These are phyloP conservation scores for Drosophila seguyi DNA, from an alignment of 1,140 invertebrate species.

Conservation along the genomic window DNA sequence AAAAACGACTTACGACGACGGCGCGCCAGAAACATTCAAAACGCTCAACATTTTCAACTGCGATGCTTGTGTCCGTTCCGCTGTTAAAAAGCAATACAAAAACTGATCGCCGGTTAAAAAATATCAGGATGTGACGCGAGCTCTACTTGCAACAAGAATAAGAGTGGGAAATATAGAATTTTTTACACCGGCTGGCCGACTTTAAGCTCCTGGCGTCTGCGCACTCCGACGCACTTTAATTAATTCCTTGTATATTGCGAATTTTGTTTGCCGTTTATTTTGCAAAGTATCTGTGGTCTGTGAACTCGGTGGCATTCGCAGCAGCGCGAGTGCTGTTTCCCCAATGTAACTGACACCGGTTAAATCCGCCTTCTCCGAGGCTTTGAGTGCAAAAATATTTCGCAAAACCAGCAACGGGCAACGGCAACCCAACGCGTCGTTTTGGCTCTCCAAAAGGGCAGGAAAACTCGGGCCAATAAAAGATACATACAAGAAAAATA, in stretches of 20 bases:
- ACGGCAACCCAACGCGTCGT: conserved; percentile 34
- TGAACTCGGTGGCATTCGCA: conserved; percentile 6
- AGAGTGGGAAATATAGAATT: neutral
- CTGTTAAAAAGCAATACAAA: neutral
- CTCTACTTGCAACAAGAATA: neutral
- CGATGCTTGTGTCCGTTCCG: neutral
- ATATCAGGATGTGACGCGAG: neutral
- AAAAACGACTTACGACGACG: too few relatives aligned
- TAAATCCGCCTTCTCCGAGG: conserved; percentile 3
- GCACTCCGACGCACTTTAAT: neutral
- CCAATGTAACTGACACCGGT: conserved; percentile 24
- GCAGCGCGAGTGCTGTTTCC: conserved; percentile 4
- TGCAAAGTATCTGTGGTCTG: neutral
- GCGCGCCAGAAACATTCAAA: too few relatives aligned
- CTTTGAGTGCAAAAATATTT: conserved; percentile 22
- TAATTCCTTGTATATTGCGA: conserved; percentile 22
- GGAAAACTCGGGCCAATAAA: conserved; percentile 76
- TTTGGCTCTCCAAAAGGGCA: conserved; percentile 69
- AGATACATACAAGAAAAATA: conserved; percentile 80
- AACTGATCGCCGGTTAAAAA: conserved; percentile 9
- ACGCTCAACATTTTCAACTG: conserved; percentile 4
- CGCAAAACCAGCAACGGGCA: conserved; percentile 16
- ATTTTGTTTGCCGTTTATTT: conserved; percentile 16
- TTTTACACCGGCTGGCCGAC: too few relatives aligned
- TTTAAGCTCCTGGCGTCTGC: conserved; percentile 4